Base-by-base conservation (phyloP, 2,888 invertebrate genomes). In the Orthonevra nobilis region DNA sequence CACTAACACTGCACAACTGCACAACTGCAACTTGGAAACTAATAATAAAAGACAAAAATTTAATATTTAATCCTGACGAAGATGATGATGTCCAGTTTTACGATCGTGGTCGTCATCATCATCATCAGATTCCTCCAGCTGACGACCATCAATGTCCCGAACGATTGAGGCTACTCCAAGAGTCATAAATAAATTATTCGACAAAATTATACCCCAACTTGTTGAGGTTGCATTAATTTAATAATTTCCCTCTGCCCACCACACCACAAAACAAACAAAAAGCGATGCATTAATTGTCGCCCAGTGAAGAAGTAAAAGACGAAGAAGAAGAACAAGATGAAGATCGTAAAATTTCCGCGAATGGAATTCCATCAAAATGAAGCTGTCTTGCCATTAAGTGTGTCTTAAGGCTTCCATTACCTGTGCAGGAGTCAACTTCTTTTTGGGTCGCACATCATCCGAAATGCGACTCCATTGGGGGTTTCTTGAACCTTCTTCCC, bases 401-500 rank as follows among this genome's bases (percentile, higher is more conserved):
- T 40, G 20, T 12, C 17, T 4, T n/a, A n/a, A 9, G n/a, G 36
- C 40, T 7, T 44, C 28, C 26, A n/a, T 7, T 50, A 19, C 44
- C 40, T 34, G 48, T 6, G 23, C 30, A 23, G 19, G 19, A 14
- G 19, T 23, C n/a, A n/a, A n/a, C n/a, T n/a, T n/a, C n/a, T n/a
- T n/a, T n/a, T 28, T 63, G 38, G 44, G 38, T 66, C 58, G 32
- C 72, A 66, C 30, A 79, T 79, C 77, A 79, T 66, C 60, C 17
- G 19, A 28, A 72, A 79, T 60, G 52, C 46, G 56, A 23, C 34
- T 48, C 52, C 26, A 60, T 60, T 56, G 75, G 15, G 73, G 38
- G 79, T 66, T 79, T 61, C 79, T 79, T 79, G 79, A 79, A 79
- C 79, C 61, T 79, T n/a, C n/a, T n/a, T n/a, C n/a, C n/a, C n/a